Evolutionary conservation across 1,140 invertebrate genomes (phyloP).

Genomic region (Calliopsis andreniformis): DNA sequence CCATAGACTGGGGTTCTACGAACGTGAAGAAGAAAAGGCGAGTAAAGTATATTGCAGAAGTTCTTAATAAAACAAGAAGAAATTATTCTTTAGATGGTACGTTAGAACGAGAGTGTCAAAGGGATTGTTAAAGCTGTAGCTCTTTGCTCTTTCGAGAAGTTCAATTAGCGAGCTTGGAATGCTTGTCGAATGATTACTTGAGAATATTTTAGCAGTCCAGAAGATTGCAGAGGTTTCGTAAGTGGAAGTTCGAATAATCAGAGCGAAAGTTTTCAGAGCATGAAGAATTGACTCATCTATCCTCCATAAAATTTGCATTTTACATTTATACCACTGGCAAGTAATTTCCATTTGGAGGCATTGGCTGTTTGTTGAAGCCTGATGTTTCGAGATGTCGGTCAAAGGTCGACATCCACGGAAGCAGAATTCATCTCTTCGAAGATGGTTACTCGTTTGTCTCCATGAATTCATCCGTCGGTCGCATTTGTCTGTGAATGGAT

Average conservation of each 20-base stretch:
- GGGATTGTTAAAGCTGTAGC: no score
- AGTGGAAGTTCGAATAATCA: no score
- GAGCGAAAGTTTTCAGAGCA: neutral
- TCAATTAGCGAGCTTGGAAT: no score
- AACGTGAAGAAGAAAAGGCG: neutral
- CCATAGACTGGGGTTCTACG: constrained; percentile 38
- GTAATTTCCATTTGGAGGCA: neutral
- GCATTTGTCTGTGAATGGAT: neutral
- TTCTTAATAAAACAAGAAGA: no score
- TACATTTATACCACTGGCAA: neutral
- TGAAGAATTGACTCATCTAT: neutral
- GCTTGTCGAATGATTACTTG: no score
- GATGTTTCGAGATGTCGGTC: neutral
- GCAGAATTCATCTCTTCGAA: neutral
- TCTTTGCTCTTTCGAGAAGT: no score
- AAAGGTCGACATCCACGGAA: neutral
- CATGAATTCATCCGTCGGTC: neutral
- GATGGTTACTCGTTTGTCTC: neutral
- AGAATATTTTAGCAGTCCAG: no score
- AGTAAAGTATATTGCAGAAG: no score
- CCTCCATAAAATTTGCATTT: neutral
- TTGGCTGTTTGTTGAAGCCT: neutral
- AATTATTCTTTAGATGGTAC: no score
- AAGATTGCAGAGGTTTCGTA: no score
- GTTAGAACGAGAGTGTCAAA: no score